Base-by-base conservation (phyloP, 1,140 invertebrate genomes). In the Solenopsis invicta region DNA sequence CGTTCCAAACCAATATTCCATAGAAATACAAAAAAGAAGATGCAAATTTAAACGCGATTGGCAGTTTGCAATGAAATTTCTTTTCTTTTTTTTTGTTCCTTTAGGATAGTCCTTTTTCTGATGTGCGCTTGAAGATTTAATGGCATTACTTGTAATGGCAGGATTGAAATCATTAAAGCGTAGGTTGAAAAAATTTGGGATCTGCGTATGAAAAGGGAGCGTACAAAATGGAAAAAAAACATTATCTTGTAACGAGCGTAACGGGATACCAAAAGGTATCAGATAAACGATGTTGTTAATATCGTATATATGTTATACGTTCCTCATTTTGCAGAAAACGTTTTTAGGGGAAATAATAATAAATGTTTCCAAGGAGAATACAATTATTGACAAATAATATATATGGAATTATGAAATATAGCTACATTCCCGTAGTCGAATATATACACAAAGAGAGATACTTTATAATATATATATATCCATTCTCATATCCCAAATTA, bases 401-500 rank as follows among this genome's bases (percentile, higher is more conserved):
- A 66, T 52, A 10, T 12, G 18, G 13, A 18, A 0, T 41, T 71
- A 81, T 56, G 9, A 4, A 16, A 6, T 29, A 34, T 29, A 69
- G 4, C n/a, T 61, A 21, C 3, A 67, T 37, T 54, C 8, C 18
- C 10, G 21, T n/a, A 54, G 9, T 67, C 4, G 18, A 41, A 67
- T 52, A 24, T 67, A 34, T 29, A 10, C 16, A 64, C 1, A 37
- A 10, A 34, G 34, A 67, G 41, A 18, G 56, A 24, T 8, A 4
- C 41, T 41, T 41, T 29, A 29, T 29, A 29, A 29, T 29, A 29
- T 29, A 29, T 29, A 29, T 29, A 8, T 41, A 41, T 4, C n/a
- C n/a, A 80, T 80, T 52, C 77, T 81, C 77, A 54, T 69, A 71
- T 81, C n/a, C n/a, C n/a, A 37, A 81, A 81, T 81, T 71, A 81